Base-by-base conservation (phyloP, 37 sponge, comb jelly and placozoan genomes). In the Ephydatia muelleri region DNA sequence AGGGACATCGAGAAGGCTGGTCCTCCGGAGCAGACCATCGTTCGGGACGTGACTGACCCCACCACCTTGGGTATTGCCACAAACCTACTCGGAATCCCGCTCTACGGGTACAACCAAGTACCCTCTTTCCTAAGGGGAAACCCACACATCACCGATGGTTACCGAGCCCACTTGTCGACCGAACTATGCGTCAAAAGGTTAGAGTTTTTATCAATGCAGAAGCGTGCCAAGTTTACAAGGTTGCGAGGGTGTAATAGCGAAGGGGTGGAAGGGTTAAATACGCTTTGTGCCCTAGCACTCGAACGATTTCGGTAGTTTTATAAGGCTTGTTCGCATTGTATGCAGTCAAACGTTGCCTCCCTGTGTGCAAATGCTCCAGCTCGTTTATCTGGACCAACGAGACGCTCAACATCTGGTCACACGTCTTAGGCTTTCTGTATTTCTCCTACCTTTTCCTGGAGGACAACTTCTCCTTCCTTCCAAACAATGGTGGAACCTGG, bases 371-470 rank as follows among this genome's bases (percentile, higher is more conserved):
- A n/a, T 76, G 39, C 29, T 82, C 67, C 78, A 95, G 96, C 70
- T 75, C 94, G 70, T 95, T 87, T 70, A 83, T 88, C 3, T 67
- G 73, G 73, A 78, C 88, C 77, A 95, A 95, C 35, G 96, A 95
- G 82, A 93, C 96, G 1, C 65, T 95, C 37, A 95, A 95, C 83
- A 95, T 95, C 29, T 95, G 93, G 93, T 91, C 93, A 5, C 96
- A 95, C 68, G 29, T 92, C 27, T 36, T 92, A 0, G 96, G 96
- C 8, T 68, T 95, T 29, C 3, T 95, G 27, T 93, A 84, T 77
- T 92, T 95, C 86, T 38, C 82, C 11, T 43, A 81, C 25, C 66
- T 83, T 49, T 66, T 87, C 31, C 34, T 90, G 14, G 43, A 87
- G 2, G 93, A 92, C 91, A 88, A 85, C 35, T 48, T 88, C 48